phyloP scores from a whole-genome alignment of 92 coral and sea anemone species.

The Desmophyllum pertusum region DNA sequence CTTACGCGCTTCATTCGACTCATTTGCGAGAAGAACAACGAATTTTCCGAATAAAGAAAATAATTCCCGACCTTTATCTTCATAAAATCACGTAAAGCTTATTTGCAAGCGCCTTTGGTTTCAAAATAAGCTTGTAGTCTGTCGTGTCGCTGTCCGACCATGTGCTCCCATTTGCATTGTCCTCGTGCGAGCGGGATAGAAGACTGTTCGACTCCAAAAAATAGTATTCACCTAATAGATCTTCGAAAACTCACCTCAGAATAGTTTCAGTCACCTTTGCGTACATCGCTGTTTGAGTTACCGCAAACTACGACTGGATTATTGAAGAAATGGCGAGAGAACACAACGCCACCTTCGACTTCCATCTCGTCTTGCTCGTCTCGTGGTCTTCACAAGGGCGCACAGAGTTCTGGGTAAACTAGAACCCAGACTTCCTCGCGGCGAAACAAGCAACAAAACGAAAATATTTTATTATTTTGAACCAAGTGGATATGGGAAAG shows the following conservation, averaged over 20 bases:
- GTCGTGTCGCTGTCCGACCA: background rate
- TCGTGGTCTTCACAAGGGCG: background rate
- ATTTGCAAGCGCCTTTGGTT: background rate
- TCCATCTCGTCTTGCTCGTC: no score
- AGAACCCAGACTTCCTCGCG: no score
- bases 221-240: background rate
- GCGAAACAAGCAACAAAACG: no score
- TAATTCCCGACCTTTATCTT: background rate
- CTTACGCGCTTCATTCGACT: background rate
- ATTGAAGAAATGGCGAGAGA: background rate
- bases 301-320: background rate
- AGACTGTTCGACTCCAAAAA: background rate
- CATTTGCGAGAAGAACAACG: background rate
- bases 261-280: background rate
- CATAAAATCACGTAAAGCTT: background rate
- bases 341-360: no score
- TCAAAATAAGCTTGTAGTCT: background rate
- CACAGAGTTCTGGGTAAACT: background rate
- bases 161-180: background rate
- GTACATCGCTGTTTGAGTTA: background rate
- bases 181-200: background rate
- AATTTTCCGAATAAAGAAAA: background rate
- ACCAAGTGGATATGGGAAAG: no score
- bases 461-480: no score
- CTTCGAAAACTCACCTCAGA: background rate